Percentiles rank a stretch among this genome's conserved stretches.
Evolutionary conservation across 2,797 vertebrate genomes (phyloP).

Genomic region (Xerus rutilus): DNA sequence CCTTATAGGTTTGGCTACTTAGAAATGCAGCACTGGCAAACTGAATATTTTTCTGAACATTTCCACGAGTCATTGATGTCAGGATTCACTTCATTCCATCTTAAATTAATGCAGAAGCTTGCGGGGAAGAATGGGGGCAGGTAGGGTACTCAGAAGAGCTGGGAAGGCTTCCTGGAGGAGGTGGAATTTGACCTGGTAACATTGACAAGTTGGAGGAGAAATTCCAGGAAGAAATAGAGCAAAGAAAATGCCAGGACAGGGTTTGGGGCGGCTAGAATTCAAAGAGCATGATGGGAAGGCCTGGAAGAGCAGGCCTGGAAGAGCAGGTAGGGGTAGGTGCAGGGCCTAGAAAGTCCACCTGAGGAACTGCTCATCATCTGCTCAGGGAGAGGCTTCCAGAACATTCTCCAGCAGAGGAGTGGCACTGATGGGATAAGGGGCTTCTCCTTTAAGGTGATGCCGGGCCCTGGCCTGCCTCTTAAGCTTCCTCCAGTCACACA

Average conservation of each 20-base stretch:
- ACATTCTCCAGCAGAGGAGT: not conserved
- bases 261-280: not conserved
- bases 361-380: slow-evolving; percentile 1
- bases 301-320: not conserved
- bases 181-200: not conserved
- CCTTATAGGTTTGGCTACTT: not conserved
- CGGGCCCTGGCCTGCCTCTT: not conserved
- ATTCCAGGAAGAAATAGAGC: not conserved
- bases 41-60: not conserved
- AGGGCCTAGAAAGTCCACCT: not conserved
- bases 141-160: not conserved
- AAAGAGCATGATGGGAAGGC: not conserved
- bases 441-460: not conserved
- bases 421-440: not conserved
- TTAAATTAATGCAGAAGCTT: not conserved
- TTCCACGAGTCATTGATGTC: slow-evolving; percentile 17
- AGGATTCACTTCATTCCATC: not conserved
- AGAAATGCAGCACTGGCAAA: slow-evolving; percentile 7
- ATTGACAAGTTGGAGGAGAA: not conserved
- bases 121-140: not conserved
- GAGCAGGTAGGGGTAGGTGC: not conserved
- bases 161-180: not conserved
- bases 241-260: not conserved
- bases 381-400: not conserved
- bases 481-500: not conserved